Evolutionary conservation across 2,888 invertebrate species (phyloP).

Genomic region (Ganaspis brasiliensis): DNA sequence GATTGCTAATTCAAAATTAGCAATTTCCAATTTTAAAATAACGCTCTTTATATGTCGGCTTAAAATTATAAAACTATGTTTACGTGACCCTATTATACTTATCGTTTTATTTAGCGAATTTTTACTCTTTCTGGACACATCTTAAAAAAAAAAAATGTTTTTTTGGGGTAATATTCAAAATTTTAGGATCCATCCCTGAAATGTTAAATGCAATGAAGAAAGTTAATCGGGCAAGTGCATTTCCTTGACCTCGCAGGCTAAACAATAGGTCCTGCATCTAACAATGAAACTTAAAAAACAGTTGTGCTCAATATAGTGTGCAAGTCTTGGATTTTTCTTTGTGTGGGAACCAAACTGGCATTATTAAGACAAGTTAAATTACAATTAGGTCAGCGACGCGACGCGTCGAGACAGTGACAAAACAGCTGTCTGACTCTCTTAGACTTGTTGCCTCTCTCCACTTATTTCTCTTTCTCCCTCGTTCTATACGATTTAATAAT

Average conservation of each 20-base stretch:
- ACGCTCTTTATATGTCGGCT: no score
- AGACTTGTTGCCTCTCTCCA: constrained; percentile 43
- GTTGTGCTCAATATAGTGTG: not conserved
- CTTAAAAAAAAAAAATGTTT: no score
- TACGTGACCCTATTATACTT: no score
- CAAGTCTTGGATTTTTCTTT: constrained; percentile 1
- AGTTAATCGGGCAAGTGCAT: constrained; percentile 21
- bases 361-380: constrained; percentile 62
- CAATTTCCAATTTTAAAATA: no score
- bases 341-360: constrained; percentile 11
- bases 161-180: not conserved
- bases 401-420: constrained; percentile 53
- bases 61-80: no score
- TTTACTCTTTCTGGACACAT: no score
- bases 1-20: no score
- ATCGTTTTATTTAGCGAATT: no score
- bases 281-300: constrained; percentile 21
- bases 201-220: constrained; percentile 24
- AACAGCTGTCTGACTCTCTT: constrained; percentile 65
- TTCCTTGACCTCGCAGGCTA: constrained; percentile 50
- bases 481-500: not conserved
- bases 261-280: constrained; percentile 48
- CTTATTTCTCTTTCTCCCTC: constrained; percentile 6
- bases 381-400: constrained; percentile 69
- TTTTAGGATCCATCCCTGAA: constrained; percentile 2